Percentiles rank a stretch among this genome's conserved stretches.
These are phyloP conservation scores for Automeris io DNA, from an alignment of 2,888 invertebrate genomes.

Conservation along the genomic window DNA sequence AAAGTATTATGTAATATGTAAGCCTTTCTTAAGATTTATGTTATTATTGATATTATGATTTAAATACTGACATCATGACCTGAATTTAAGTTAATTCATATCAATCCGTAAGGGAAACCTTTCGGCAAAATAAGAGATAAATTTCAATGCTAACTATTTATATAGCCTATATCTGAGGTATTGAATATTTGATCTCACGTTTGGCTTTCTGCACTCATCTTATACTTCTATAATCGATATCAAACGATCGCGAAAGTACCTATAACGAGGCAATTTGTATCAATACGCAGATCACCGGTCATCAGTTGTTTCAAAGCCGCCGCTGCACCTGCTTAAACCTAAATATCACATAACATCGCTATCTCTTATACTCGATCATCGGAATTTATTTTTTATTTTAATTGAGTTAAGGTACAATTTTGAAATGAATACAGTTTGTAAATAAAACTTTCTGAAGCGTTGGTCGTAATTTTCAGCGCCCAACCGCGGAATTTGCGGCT, in stretches of 20 bases:
- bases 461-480: constrained; percentile 44
- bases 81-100: no score
- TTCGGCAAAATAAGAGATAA: no score
- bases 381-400: constrained; percentile 13
- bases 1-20: no score
- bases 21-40: no score
- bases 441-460: constrained; percentile 22
- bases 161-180: no score
- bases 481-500: constrained; percentile 59
- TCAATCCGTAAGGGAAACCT: no score
- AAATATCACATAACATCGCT: constrained; percentile 51
- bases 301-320: constrained; percentile 52
- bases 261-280: constrained; percentile 62
- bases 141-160: no score
- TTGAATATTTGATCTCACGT: no score
- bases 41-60: no score
- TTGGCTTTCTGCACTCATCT: no score
- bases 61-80: no score
- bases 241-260: constrained; percentile 23
- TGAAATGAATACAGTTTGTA: not conserved
- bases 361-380: constrained; percentile 16
- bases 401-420: constrained; percentile 19
- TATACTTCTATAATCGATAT: constrained; percentile 9
- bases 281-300: constrained; percentile 51
- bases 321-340: constrained; percentile 62